phyloP scores from a whole-genome alignment of 2,113 vertebrate species.

The Pelodiscus sinensis region DNA sequence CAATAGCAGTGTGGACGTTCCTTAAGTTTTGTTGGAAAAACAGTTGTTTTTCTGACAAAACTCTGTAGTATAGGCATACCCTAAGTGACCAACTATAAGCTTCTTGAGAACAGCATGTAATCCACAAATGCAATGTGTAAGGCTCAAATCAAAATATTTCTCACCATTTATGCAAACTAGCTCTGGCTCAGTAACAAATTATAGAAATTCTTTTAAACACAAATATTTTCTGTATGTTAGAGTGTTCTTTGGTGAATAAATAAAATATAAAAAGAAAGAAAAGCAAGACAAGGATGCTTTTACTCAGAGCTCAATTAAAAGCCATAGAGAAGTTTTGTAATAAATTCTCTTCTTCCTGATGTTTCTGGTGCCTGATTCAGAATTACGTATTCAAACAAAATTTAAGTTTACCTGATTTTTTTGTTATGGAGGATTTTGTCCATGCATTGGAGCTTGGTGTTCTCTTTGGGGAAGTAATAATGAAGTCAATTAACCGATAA shows the following conservation, averaged over 20 bases:
- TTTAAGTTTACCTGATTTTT: not conserved
- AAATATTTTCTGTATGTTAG: not conserved
- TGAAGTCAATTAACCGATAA: too few species aligned
- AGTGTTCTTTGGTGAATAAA: not conserved
- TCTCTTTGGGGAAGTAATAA: not conserved
- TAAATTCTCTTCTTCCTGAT: not conserved
- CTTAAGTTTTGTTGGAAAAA: too few species aligned
- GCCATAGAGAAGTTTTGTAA: not conserved
- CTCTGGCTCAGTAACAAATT: constrained; percentile 3
- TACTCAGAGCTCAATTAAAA: not conserved
- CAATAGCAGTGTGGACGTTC: too few species aligned
- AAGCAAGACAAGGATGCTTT: not conserved
- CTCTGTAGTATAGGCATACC: too few species aligned
- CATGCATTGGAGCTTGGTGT: not conserved
- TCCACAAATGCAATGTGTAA: not conserved
- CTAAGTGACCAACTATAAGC: not conserved
- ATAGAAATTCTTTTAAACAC: not conserved
- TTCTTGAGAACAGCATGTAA: not conserved
- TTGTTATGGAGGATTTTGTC: not conserved
- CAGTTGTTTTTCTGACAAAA: too few species aligned
- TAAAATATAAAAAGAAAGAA: not conserved
- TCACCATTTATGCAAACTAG: not conserved
- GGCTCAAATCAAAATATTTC: constrained; percentile 12
- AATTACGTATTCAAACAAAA: not conserved
- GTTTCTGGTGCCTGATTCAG: not conserved